Base-by-base conservation (phyloP, 2,113 vertebrate species). In the Ammodytes dubius region DNA sequence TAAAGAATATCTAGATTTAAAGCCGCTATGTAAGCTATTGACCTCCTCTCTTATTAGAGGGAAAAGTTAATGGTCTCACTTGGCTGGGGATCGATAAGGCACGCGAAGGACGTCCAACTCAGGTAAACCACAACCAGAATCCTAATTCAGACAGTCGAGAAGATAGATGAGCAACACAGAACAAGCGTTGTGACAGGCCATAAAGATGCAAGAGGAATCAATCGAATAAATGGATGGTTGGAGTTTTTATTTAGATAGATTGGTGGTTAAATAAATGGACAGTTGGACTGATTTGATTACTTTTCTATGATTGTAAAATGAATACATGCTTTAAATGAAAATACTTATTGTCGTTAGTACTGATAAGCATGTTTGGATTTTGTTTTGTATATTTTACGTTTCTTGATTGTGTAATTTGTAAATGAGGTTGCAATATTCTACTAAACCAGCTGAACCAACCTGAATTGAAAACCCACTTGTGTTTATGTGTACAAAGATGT, bases 51-150 rank as follows among this genome's bases (percentile, higher is more conserved):
- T 85, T 57, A 65, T 82, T 78, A 70, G 80, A 76, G 58, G 68
- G 64, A 71, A 79, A 84, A 81, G 82, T 85, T 84, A 90, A 70
- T 67, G 70, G 75, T 88, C 70, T 90, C 88, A 88, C 52, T 89
- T 88, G 57, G 86, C 89, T 76, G 46, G 45, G 59, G 72, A 91
- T 89, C 80, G n/a, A 89, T 85, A 37, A 87, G 70, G 7, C 76
- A 74, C 64, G 71, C 57, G 79, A 87, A 92, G 88, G 84, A 84
- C 37, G 1, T 83, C 67, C 79, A 86, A 57, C 75, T 89, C 46
- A 79, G 76, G 69, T 81, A 63, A 77, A 81, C 67, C 65, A 57
- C 72, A 67, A 43, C 59, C 75, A 72, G 85, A 90, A 89, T 90
- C 7, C 6, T 71, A 68, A 87, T 85, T 89, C 73, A 67, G 63